Conservation (phyloP, 2,113 vertebrate genomes). For the Catharus fuscescens region DNA sequence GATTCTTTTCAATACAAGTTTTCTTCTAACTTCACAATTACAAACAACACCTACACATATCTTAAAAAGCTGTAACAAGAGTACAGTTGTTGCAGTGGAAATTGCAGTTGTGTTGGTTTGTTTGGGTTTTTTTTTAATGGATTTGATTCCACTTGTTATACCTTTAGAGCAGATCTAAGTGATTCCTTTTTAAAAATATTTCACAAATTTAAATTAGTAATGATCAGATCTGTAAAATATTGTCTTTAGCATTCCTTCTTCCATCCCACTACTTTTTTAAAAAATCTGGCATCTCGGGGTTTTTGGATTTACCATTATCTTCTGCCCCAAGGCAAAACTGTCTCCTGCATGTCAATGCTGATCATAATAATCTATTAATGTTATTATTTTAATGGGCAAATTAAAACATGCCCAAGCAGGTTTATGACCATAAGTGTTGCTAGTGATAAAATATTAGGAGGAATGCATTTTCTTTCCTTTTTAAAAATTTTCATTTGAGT, state of each 20-base stretch:
- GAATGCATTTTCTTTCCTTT: not conserved
- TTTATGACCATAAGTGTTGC: not conserved
- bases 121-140: fast-evolving
- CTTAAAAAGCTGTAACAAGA: not conserved
- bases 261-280: not conserved
- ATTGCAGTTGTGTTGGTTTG: not conserved
- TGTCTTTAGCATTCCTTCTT: not conserved
- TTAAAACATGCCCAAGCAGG: not conserved
- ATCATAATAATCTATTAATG: not conserved
- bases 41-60: not conserved
- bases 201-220: not conserved
- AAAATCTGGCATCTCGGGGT: not conserved
- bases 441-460: not conserved
- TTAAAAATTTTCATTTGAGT: not conserved
- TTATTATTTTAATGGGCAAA: not conserved
- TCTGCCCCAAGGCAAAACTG: not conserved
- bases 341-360: not conserved
- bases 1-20: not conserved
- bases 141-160: not conserved
- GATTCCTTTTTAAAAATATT: not conserved
- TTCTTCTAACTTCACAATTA: not conserved
- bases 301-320: not conserved
- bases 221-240: not conserved
- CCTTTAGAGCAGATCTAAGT: not conserved
- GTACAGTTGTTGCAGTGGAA: not conserved